Base-by-base conservation (phyloP, 2,888 invertebrate species). In the Drosophila flavopinicola region DNA sequence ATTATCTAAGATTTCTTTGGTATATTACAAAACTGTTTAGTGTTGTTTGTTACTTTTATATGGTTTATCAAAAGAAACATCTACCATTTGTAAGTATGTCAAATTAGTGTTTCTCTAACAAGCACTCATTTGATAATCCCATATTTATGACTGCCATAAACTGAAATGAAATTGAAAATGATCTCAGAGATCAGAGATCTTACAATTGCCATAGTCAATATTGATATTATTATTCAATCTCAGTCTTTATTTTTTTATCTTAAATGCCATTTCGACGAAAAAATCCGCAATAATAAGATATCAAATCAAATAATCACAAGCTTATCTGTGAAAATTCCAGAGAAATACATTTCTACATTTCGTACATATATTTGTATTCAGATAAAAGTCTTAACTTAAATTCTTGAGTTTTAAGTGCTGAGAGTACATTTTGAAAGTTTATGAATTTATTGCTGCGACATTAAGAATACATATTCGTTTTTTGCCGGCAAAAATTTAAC, bases 91-190 rank as follows among this genome's bases (percentile, higher is more conserved):
- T 47, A 47, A 39, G 29, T 67, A 41, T 66, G 59, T 65, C 66
- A 66, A 33, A 65, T 61, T 30, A 48, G 29, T 51, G 32, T 7
- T 32, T 39, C 52, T 37, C 25, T 3, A 13, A 33, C 49, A 66
- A 41, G 56, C 33, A 17, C 49, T 59, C 39, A 70, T 30, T 27
- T 33, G 25, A 57, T 71, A 67, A 71, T 72, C 72, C 42, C 27
- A 30, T 47, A 72, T 70, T 70, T 72, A 70, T 37, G 67, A 57
- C 2, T 20, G 13, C 23, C 44, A 32, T 47, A 45, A 61, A 61
- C 32, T 29, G 9, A n/a, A 29, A 23, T 33, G 13, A n/a, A n/a
- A n/a, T n/a, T n/a, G n/a, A n/a, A n/a, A n/a, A n/a, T n/a, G n/a
- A n/a, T 24, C 4, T 5, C 47, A 41, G 49, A 6, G 29, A 11